Evolutionary conservation across 2,797 vertebrate species (phyloP), one percentile per base, ranked within the genome.

Genomic region (Psittacula echo): DNA sequence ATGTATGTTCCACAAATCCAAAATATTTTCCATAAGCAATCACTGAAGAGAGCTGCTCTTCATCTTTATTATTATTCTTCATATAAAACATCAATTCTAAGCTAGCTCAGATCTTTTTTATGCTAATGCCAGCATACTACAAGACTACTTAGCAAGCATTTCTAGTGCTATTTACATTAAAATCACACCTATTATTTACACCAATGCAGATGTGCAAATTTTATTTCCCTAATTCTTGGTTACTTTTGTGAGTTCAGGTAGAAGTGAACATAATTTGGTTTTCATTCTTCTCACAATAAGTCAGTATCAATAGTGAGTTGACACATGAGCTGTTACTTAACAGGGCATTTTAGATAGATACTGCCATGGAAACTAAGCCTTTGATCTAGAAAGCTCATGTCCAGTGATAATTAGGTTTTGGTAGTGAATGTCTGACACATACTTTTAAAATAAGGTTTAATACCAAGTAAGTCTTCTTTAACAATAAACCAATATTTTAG

Each of bases 1-100:
- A 72, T 89, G 7, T 76, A 64, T 71, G 37, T 62, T 89, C 53
- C 68, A 91, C 85, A 89, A 89, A 95, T 77, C 26, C 34, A 68
- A 93, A 90, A 93, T 95, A 92, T 95, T 96, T 97, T 87, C 94
- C 90, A 68, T 85, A 66, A 85, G 53, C 47, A 96, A 94, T 92
- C 58, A 68, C 58, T 87, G 68, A 89, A 81, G 48, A 88, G 87
- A 60, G 13, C 29, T 91, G n/a, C 24, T 86, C 24, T 64, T 87
- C 29, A 56, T 93, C 32, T 85, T 4, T 82, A 32, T 71, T 90
- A 58, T 58, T 87, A 64, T 61, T 77, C 5, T 79, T 90, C 17
- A 39, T 74, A 47, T 29, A 78, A 84, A 71, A 0, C n/a, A 78
- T 67, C 10, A 67, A 9, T 87, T 48, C 10, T 77, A 80, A 47